Conservation (phyloP, 2,888 invertebrate species). For the Apantesis nais region DNA sequence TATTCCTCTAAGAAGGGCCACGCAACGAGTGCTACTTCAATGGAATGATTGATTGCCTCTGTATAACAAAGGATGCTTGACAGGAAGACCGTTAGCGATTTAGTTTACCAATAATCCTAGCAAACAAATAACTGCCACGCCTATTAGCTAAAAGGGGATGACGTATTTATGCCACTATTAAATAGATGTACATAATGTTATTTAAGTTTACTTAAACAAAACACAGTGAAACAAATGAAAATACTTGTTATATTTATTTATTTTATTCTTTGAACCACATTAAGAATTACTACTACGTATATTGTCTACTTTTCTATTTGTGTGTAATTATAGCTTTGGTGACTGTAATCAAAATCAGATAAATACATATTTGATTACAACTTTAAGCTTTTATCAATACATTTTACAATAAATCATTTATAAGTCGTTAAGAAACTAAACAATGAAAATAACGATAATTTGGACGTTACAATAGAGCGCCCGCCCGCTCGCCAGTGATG, state of each 20-base stretch:
- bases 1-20: slow-evolving; percentile 52
- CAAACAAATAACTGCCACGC: slow-evolving; percentile 15
- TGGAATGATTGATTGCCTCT: slow-evolving; percentile 58
- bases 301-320: not conserved
- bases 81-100: slow-evolving; percentile 40
- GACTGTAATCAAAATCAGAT: slow-evolving; percentile 10
- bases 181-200: not conserved
- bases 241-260: not conserved
- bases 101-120: slow-evolving; percentile 15
- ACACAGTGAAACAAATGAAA: no score
- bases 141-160: slow-evolving; percentile 2
- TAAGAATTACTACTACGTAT: not conserved
- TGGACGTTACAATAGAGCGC: slow-evolving; percentile 42
- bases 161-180: not conserved
- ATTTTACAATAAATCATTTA: slow-evolving; percentile 38
- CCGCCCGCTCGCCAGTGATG: slow-evolving; percentile 39
- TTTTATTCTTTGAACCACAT: not conserved
- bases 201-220: slow-evolving; percentile 2
- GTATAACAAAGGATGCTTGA: slow-evolving; percentile 25
- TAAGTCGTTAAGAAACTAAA: slow-evolving; percentile 41
- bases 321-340: not conserved
- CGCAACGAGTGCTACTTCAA: slow-evolving; percentile 49
- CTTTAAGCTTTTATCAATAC: slow-evolving; percentile 13
- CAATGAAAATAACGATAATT: slow-evolving; percentile 49
- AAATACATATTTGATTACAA: slow-evolving; percentile 18